Percentiles rank a stretch among this genome's conserved stretches.
phyloP scores from a whole-genome alignment of 64 coral and sea anemone genomes.

The Actinia equina region DNA sequence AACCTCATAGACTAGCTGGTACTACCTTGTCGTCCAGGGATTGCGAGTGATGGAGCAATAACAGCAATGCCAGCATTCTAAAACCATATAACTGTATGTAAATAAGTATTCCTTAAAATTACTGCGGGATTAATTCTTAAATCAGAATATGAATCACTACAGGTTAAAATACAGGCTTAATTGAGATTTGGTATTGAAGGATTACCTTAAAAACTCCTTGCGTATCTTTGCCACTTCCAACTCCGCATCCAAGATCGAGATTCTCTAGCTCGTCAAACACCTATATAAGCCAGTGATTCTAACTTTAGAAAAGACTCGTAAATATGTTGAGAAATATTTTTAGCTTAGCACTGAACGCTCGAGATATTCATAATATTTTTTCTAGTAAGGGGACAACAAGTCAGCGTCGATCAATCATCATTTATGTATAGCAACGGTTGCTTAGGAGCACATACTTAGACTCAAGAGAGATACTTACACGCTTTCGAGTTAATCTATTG shows the following conservation, averaged over 20 bases:
- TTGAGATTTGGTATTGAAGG: too few relatives aligned
- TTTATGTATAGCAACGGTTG: too few relatives aligned
- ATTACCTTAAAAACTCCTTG: conserved; percentile 76
- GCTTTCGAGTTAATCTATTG: conserved; percentile 61
- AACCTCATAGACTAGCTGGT: not conserved
- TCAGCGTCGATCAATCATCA: too few relatives aligned
- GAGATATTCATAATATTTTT: too few relatives aligned
- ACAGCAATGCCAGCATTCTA: conserved; percentile 66
- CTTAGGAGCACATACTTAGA: too few relatives aligned
- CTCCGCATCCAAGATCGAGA: conserved; percentile 92
- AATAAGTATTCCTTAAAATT: not conserved
- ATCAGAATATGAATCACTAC: too few relatives aligned
- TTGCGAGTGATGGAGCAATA: conserved; percentile 41
- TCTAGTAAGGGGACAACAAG: too few relatives aligned
- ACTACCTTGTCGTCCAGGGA: conserved; percentile 44
- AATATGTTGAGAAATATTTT: too few relatives aligned
- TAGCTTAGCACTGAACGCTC: too few relatives aligned
- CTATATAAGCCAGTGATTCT: conserved; percentile 16
- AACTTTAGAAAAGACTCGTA: not conserved
- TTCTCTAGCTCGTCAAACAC: conserved; percentile 65
- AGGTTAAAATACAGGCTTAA: too few relatives aligned
- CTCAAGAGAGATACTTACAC: conserved; percentile 38
- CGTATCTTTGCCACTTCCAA: conserved; percentile 71
- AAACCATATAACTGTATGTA: not conserved
- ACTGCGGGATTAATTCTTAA: too few relatives aligned